Base-by-base conservation (phyloP, 2,888 invertebrate species). In the Hofmannophila pseudospretella region DNA sequence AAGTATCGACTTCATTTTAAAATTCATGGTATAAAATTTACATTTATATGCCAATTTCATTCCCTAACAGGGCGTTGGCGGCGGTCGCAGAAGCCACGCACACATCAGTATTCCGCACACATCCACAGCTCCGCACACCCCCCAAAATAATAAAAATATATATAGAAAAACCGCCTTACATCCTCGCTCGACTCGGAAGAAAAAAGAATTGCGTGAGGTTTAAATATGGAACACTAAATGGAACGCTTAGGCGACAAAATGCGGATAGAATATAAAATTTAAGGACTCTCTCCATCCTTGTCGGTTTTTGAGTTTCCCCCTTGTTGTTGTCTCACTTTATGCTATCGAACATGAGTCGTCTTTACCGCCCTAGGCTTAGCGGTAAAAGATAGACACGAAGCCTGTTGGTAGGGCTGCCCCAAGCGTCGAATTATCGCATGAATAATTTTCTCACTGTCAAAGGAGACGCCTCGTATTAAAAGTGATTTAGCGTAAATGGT, bases 1-100 rank as follows among this genome's bases (percentile, higher is more conserved):
- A 82, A 81, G 80, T 81, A 84, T 85, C 78, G 82, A 77, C 82
- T 84, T 73, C 78, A 82, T 85, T 86, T 85, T 86, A 86, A 86
- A 86, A 86, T 86, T 86, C 86, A 86, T 85, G 70, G 85, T 85
- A 84, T 85, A 84, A 86, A 85, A 86, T 86, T 85, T 84, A 85
- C 86, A 85, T 86, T 85, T 85, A 85, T 85, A 85, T 85, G 85
- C 86, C 86, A 84, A 86, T 86, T 86, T 86, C 80, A 82, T 82
- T 80, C 79, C 81, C 74, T 79, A 82, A 80, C 80, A 78, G 81
- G 73, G 79, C 76, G 75, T 73, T 67, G 74, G 76, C 67, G 74
- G 76, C 67, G 75, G 77, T 72, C 62, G 72, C 78, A 16, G 3
- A 3, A 16, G 16, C 16, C 5, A 74, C 80, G 77, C 80, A 81